Evolutionary conservation across 2,888 invertebrate species (phyloP).

Genomic region (Melieria crassipennis): DNA sequence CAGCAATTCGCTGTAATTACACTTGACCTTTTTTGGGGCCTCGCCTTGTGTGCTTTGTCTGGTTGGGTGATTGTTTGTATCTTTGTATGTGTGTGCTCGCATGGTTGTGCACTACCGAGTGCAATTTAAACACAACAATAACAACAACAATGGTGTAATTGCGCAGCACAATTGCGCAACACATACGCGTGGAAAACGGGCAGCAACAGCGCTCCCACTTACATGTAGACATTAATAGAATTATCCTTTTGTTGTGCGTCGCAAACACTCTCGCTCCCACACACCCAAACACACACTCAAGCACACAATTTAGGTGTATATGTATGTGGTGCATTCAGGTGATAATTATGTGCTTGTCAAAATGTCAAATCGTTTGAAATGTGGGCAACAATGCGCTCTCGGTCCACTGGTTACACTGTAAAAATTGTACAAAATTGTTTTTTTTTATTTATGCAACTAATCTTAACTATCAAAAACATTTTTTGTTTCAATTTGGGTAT

Average conservation of each 20-base stretch:
- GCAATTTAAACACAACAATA: slow-evolving; percentile 6
- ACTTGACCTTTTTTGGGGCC: slow-evolving; percentile 20
- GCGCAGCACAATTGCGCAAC: slow-evolving; percentile 3
- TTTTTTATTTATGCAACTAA: no score
- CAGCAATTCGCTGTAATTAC: slow-evolving; percentile 16
- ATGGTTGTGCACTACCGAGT: not conserved
- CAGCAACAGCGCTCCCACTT: slow-evolving; percentile 2
- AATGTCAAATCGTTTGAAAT: slow-evolving; percentile 29
- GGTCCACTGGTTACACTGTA: no score
- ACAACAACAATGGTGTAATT: slow-evolving; percentile 44
- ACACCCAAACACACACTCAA: slow-evolving; percentile 8
- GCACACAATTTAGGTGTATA: slow-evolving; percentile 5
- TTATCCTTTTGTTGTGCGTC: slow-evolving; percentile 4
- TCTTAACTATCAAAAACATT: no score
- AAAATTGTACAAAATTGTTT: no score
- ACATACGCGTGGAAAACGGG: slow-evolving; percentile 2
- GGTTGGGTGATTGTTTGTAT: no score
- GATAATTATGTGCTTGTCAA: slow-evolving; percentile 33
- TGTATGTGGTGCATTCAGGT: slow-evolving; percentile 8
- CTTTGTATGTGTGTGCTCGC: slow-evolving; percentile 2
- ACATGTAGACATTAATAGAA: not conserved
- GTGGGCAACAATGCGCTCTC: slow-evolving; percentile 9
- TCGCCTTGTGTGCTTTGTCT: no score
- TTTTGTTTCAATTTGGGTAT: no score
- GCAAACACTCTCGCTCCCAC: not conserved